Evolutionary conservation across 2,888 invertebrate species (phyloP), one percentile per base, ranked within the genome.

Genomic region (Pachymerium ferrugineum): DNA sequence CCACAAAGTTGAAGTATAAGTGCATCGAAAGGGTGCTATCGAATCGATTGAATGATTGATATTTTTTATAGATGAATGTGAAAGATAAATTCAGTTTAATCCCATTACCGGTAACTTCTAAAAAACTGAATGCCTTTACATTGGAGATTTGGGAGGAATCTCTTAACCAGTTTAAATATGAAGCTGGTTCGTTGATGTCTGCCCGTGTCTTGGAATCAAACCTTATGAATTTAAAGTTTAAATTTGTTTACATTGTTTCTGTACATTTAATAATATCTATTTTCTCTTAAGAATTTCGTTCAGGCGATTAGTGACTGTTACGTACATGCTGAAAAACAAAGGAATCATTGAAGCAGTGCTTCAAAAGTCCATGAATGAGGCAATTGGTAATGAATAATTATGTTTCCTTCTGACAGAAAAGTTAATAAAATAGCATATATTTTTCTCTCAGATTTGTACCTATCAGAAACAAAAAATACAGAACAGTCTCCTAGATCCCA

Each of bases 31-130:
- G 19, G 4, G 30, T 71, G 25, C 30, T 10, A 70, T 12, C n/a
- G n/a, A n/a, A n/a, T n/a, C n/a, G 25, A 54, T 22, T 67, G 25
- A 16, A 16, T 73, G 29, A 30, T n/a, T 38, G 3, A n/a, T 73
- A 38, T 74, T 72, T 62, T 74, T 12, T 73, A 10, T 62, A 75
- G 74, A 14, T 77, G 10, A 62, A 74, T 12, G 31, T 74, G 4
- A 75, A 76, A 72, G 72, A 76, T 31, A 14, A 74, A 42, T 68
- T 77, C 19, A 47, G 70, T 33, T 38, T 70, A 62, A 54, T 77
- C 4, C 47, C 28, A 30, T 67, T 76, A 4, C 77, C 77, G n/a
- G 12, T 73, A 3, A 72, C 68, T 5, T 74, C 73, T 10, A 8
- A 10, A 31, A 62, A 73, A 22, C 70, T 77, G 10, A 1, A n/a